Percentiles rank a stretch among this genome's conserved stretches.
Conservation (phyloP, 2,797 vertebrate genomes). For the Rhinogobio ventralis region DNA sequence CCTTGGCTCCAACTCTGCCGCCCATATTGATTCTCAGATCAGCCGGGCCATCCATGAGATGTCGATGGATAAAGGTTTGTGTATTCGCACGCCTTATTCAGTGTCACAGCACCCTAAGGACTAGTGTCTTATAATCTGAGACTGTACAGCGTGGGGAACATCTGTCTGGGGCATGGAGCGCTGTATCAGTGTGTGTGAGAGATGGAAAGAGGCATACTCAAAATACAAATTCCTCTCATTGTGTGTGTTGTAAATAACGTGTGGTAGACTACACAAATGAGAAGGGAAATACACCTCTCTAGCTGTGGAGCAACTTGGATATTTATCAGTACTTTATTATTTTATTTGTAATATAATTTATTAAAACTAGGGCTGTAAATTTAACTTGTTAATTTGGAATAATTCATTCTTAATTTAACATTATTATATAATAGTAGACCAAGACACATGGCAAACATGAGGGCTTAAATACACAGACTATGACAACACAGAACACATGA, state of each 20-base stretch:
- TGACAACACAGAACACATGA: no score
- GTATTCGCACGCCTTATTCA: constrained; percentile 41
- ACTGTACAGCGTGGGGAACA: constrained; percentile 1
- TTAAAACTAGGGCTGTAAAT: neutral
- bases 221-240: neutral
- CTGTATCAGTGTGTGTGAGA: neutral
- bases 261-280: neutral
- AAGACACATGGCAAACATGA: no score
- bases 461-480: no score
- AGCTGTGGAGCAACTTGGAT: neutral
- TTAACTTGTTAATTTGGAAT: neutral
- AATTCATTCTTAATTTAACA: neutral
- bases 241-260: neutral
- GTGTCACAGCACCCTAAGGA: constrained; percentile 33
- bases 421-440: no score
- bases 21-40: constrained; percentile 38
- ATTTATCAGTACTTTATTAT: neutral
- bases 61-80: constrained; percentile 42
- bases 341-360: neutral
- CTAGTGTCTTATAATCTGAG: constrained; percentile 24
- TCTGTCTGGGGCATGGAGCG: neutral
- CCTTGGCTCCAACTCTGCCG: constrained; percentile 11
- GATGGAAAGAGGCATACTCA: neutral
- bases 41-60: constrained; percentile 45
- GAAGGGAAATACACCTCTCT: neutral